phyloP scores from a whole-genome alignment of 1,140 invertebrate species.

The Aphelenchoides besseyi region DNA sequence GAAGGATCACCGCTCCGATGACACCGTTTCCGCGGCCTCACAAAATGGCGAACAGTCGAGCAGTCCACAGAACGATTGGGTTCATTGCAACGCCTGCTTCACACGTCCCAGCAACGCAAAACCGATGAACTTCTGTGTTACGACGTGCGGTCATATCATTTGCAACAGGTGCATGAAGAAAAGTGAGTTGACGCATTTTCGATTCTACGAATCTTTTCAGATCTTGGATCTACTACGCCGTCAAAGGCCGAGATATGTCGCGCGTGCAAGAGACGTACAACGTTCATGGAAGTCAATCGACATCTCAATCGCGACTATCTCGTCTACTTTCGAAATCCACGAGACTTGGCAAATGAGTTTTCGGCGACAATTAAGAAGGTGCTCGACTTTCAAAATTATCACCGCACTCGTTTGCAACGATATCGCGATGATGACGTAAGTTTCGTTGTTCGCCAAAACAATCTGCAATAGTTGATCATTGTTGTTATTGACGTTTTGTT shows the following conservation, averaged over 20 bases:
- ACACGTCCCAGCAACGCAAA: background rate
- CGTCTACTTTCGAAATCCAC: conserved; percentile 22
- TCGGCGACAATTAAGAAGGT: conserved; percentile 13
- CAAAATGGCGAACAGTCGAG: background rate
- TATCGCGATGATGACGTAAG: conserved; percentile 13
- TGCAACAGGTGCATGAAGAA: conserved; percentile 16
- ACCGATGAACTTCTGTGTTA: conserved; percentile 20
- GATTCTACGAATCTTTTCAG: background rate
- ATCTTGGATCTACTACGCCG: background rate
- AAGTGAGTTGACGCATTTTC: conserved; percentile 12
- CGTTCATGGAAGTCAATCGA: conserved; percentile 19
- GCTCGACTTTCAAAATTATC: conserved; percentile 23
- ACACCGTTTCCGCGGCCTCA: too few relatives aligned
- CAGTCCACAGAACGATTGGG: conserved; percentile 1
- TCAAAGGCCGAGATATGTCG: conserved; percentile 16
- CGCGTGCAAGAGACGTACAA: background rate
- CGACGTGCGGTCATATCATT: conserved; percentile 22
- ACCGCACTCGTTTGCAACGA: conserved; percentile 1
- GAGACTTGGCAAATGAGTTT: conserved; percentile 12
- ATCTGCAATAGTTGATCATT: background rate
- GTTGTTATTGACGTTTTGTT: background rate
- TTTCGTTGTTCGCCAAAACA: background rate
- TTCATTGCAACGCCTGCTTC: conserved; percentile 27
- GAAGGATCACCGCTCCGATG: background rate
- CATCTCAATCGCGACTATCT: conserved; percentile 9